Evolutionary conservation across 2,888 invertebrate genomes (phyloP), one percentile per base, ranked within the genome.

Genomic region (Tineola bisselliella): DNA sequence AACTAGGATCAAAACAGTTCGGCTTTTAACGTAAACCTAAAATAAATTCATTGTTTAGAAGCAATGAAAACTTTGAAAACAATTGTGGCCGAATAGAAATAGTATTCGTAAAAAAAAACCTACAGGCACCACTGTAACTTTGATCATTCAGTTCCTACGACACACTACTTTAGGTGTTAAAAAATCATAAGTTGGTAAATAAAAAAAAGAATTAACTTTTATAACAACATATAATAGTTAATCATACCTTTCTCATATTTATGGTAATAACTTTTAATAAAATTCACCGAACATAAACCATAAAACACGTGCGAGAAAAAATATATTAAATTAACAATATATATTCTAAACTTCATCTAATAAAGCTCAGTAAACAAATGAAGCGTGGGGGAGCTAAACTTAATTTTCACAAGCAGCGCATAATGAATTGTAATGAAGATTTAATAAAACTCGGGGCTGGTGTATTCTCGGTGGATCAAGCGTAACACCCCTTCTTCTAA

Each of bases 401-500:
- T 77, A 79, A 80, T 81, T 79, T 77, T 73, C 73, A 67, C 63
- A 69, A 72, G 61, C 73, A 66, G 67, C 66, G 66, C 68, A 69
- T 79, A 80, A 79, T 80, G 78, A 77, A 79, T 79, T 79, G 75
- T 73, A 69, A 74, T 73, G 71, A 74, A 75, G 74, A 75, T 76
- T 79, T 79, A 80, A 79, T 79, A 79, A 60, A 79, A 74, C 70
- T 67, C 67, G 66, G 68, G 64, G 70, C 62, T 15, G 43, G 38
- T 33, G 59, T 48, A 17, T 48, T 48, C 54, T 19, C 25, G n/a
- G 13, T 19, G 17, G 18, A 18, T 8, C 11, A 54, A 8, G 18
- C 13, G 4, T 48, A 15, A 13, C 48, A 48, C 48, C 48, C 48
- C 18, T 38, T 48, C 48, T 38, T 12, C 38, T 13, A n/a, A 18